Percentiles rank a stretch among this genome's conserved stretches.
Conservation (phyloP, 2,113 vertebrate species). For the Festucalex cinctus region DNA sequence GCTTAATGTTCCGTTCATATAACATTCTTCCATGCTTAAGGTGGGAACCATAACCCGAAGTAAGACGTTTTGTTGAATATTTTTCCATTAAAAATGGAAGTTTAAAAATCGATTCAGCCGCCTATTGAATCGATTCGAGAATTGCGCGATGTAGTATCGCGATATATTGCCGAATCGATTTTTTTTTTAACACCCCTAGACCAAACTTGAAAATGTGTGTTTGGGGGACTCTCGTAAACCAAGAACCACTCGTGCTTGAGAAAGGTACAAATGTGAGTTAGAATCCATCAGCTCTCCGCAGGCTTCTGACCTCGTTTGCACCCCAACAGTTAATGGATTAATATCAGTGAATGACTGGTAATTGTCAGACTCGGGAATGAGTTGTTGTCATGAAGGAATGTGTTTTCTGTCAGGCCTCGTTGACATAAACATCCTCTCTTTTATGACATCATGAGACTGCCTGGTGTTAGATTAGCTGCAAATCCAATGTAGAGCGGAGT, state of each 20-base stretch:
- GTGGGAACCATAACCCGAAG: too few species aligned
- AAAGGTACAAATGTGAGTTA: constrained; percentile 5
- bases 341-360: constrained; percentile 10
- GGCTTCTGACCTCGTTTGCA: constrained; percentile 26
- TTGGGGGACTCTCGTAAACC: neutral
- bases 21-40: too few species aligned
- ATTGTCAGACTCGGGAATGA: constrained; percentile 14
- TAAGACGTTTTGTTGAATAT: too few species aligned
- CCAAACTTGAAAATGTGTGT: neutral
- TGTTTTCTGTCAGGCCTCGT: neutral
- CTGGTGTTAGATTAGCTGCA: constrained; percentile 42
- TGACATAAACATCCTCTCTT: too few species aligned
- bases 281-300: constrained; percentile 4
- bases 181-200: too few species aligned
- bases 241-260: neutral
- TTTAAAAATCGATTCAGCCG: too few species aligned
- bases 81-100: too few species aligned
- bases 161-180: too few species aligned
- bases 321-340: constrained; percentile 20
- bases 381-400: constrained; percentile 29
- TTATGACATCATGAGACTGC: constrained; percentile 15
- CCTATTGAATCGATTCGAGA: too few species aligned
- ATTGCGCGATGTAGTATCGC: too few species aligned
- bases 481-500: constrained; percentile 48
- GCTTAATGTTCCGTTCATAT: too few species aligned